Base-by-base conservation (phyloP, 2,797 vertebrate genomes). In the Perodicticus potto region DNA sequence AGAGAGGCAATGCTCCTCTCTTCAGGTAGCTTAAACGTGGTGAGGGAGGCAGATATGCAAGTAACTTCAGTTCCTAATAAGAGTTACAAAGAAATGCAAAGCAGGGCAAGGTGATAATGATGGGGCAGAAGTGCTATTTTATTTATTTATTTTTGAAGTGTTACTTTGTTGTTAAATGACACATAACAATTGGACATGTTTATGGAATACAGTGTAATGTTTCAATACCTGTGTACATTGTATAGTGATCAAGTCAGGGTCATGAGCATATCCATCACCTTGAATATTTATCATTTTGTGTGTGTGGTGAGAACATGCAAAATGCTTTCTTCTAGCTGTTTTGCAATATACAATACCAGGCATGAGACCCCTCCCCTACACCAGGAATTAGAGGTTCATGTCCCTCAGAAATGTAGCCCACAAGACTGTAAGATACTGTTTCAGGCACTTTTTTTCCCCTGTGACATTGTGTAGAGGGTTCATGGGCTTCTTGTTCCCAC, bases 381-480 rank as follows among this genome's bases (percentile, higher is more conserved):
- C 76, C 76, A 57, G 7, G 53, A 57, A 57, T 55, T 25, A 78
- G 20, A 99, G 99, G 99, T 88, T 99, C 99, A 0, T 99, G 99
- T 73, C 99, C 99, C 81, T 99, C 99, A 4, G 99, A 99, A 88
- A 99, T 99, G 99, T 99, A 99, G 55, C 99, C 99, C 1, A 99
- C 99, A 34, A 98, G 99, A 89, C 99, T 99, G 0, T 99, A 98
- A 99, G 90, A 87, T 61, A 22, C 9, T 86, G 32, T 92, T 0
- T 76, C 77, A 90, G 69, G 90, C 95, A 87, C 59, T 76, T 32
- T 80, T 32, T 37, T 55, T 29, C 84, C 93, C 89, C 82, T 88
- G 96, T 97, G 93, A 94, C 96, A 83, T 91, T 94, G 78, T 97
- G 70, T 92, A 91, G 86, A 61, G 53, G 95, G 78, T 93, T 88